phyloP scores from a whole-genome alignment of 1,140 invertebrate species.

The Sycobia sp. region DNA sequence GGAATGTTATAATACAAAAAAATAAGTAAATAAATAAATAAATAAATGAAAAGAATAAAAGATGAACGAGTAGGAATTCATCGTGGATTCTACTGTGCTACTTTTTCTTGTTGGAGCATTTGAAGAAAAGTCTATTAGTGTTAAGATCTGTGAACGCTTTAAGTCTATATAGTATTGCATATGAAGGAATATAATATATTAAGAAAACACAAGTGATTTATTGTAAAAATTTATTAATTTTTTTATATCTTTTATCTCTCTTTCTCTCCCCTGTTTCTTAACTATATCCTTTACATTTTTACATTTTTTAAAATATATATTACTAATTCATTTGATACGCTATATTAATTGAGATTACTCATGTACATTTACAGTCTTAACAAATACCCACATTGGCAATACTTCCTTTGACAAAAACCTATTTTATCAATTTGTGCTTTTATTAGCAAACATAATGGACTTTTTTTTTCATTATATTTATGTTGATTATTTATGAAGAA shows the following conservation, averaged over 20 bases:
- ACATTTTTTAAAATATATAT: constrained; percentile 1
- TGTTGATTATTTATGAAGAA: too few relatives aligned
- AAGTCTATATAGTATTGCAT: constrained; percentile 42
- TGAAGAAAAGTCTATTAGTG: constrained; percentile 54
- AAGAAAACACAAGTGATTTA: constrained; percentile 21
- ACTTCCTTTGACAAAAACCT: too few relatives aligned
- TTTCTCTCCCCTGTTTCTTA: neutral
- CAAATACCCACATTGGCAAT: too few relatives aligned
- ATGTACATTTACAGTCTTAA: too few relatives aligned
- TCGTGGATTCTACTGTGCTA: constrained; percentile 46
- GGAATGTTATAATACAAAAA: neutral
- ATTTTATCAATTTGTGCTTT: too few relatives aligned
- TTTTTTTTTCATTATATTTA: too few relatives aligned
- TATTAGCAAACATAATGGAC: too few relatives aligned
- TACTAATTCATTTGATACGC: too few relatives aligned
- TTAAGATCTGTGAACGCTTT: constrained; percentile 46
- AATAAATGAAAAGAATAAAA: constrained; percentile 23
- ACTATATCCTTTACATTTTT: neutral
- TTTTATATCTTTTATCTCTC: neutral
- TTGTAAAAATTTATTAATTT: constrained; percentile 17
- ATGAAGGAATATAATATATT: constrained; percentile 19
- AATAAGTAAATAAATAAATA: neutral
- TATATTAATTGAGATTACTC: too few relatives aligned
- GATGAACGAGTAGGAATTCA: neutral
- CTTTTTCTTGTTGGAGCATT: constrained; percentile 51